These are phyloP conservation scores for Folsomia manolachei DNA, from an alignment of 2,888 invertebrate species.

Conservation along the genomic window DNA sequence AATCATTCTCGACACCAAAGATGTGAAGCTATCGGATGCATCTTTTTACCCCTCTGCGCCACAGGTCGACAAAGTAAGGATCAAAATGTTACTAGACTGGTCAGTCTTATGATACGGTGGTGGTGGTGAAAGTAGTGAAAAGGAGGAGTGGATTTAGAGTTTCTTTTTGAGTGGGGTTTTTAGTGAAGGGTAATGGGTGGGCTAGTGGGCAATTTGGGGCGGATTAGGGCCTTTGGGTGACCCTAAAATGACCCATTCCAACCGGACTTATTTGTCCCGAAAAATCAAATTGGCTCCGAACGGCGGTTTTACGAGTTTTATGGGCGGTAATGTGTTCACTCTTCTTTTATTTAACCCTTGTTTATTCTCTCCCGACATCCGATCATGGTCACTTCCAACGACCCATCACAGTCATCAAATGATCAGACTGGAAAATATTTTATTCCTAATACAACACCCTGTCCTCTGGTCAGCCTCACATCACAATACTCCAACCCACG, in stretches of 20 bases:
- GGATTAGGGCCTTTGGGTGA: background rate
- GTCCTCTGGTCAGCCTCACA: background rate
- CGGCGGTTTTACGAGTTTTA: background rate
- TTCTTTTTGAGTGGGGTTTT: background rate
- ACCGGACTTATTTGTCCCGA: conserved; percentile 5
- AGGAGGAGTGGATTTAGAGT: background rate
- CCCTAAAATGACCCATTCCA: background rate
- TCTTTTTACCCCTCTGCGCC: no score
- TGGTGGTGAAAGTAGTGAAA: background rate
- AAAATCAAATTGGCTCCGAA: conserved; percentile 8
- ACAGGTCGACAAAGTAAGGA: no score
- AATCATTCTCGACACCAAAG: no score
- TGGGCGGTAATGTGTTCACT: conserved; percentile 2
- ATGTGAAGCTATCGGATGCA: no score
- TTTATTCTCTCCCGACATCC: background rate
- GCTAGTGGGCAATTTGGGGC: background rate
- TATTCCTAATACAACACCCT: background rate
- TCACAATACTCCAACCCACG: background rate
- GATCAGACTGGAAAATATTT: conserved; percentile 1
- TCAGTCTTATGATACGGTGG: no score
- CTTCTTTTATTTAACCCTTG: conserved; percentile 1
- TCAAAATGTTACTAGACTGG: no score
- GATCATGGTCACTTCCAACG: conserved; percentile 6
- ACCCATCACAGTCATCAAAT: conserved; percentile 4
- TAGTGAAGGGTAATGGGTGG: background rate